phyloP scores from a whole-genome alignment of 2,888 invertebrate genomes.

The Merodon equestris region DNA sequence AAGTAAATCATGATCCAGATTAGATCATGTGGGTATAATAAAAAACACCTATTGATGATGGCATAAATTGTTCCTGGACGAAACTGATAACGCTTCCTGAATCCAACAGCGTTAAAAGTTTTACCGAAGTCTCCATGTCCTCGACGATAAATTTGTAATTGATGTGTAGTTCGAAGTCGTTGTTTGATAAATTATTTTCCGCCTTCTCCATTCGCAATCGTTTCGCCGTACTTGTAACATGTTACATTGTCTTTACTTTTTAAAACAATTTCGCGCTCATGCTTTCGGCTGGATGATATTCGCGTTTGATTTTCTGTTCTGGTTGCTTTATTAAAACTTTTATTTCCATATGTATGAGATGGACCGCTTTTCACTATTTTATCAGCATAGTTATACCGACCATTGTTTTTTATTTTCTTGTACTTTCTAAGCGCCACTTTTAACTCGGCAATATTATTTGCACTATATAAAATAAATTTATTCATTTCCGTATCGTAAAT shows the following conservation, averaged over 20 bases:
- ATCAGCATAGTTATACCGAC: not conserved
- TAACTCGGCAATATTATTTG: not conserved
- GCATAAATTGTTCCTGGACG: no score
- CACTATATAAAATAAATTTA: slow-evolving; percentile 2
- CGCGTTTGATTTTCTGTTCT: not conserved
- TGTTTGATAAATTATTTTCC: no score
- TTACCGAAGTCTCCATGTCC: not conserved
- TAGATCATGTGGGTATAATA: no score
- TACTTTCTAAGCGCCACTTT: slow-evolving; percentile 8
- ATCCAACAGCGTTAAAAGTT: no score
- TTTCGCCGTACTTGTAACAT: no score
- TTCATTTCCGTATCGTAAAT: slow-evolving; percentile 1
- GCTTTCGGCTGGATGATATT: no score
- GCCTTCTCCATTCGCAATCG: no score
- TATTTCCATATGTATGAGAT: not conserved
- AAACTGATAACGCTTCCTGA: no score
- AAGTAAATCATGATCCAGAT: no score
- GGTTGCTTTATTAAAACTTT: not conserved
- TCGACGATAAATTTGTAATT: not conserved
- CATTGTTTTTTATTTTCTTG: not conserved
- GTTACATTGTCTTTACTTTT: not conserved
- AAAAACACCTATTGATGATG: no score
- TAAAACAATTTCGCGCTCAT: not conserved
- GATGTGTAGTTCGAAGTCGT: not conserved
- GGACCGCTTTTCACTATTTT: not conserved